Percentiles rank a stretch among this genome's conserved stretches.
phyloP scores from a whole-genome alignment of 2,888 invertebrate genomes.

The Spisula subtruncata region DNA sequence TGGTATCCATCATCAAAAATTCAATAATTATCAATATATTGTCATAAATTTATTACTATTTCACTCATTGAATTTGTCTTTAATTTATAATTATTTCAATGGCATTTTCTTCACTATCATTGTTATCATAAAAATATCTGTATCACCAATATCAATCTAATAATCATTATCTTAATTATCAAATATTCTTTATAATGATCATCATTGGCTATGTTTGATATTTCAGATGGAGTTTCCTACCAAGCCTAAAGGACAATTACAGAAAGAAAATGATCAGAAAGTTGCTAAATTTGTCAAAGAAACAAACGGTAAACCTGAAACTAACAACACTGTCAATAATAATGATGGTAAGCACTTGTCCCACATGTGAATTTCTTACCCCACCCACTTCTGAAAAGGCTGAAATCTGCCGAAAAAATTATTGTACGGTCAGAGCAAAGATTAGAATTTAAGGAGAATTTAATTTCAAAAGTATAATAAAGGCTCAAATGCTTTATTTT shows the following conservation, averaged over 20 bases:
- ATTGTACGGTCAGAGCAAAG: neutral
- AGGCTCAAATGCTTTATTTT: too few relatives aligned
- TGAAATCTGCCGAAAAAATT: neutral
- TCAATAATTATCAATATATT: too few relatives aligned
- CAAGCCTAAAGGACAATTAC: constrained; percentile 84
- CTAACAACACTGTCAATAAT: constrained; percentile 51
- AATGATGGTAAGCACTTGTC: constrained; percentile 57
- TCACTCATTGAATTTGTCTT: too few relatives aligned
- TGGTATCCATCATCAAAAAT: too few relatives aligned
- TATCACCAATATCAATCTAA: too few relatives aligned
- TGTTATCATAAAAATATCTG: too few relatives aligned
- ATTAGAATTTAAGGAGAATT: too few relatives aligned
- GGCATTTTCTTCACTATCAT: too few relatives aligned
- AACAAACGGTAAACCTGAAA: constrained; percentile 67
- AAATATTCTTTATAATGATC: too few relatives aligned
- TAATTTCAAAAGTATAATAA: too few relatives aligned
- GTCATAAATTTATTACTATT: too few relatives aligned
- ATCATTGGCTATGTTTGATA: neutral
- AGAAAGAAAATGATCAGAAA: constrained; percentile 85
- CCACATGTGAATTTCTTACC: constrained; percentile 52
- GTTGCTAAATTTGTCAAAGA: constrained; percentile 82
- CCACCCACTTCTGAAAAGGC: constrained; percentile 31
- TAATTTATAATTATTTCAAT: too few relatives aligned
- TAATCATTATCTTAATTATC: neutral
- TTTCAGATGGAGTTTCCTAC: constrained; percentile 85